Conservation (phyloP, 2,797 vertebrate genomes). For the Anguilla marmorata region DNA sequence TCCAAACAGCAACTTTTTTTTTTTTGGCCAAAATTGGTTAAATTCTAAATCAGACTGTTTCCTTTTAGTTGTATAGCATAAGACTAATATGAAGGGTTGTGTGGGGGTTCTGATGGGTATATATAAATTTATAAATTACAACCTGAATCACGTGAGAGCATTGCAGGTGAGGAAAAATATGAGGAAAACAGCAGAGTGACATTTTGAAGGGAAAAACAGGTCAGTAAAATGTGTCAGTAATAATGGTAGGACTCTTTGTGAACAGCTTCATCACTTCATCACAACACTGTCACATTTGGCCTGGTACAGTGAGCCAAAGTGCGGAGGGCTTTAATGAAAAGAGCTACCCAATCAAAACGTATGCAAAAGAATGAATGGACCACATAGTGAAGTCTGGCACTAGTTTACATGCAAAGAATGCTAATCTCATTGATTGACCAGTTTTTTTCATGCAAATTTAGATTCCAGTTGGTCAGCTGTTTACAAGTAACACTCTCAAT, state of each 20-base stretch:
- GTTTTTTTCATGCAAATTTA: not conserved
- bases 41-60: conserved; percentile 49
- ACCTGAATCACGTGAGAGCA: conserved; percentile 7
- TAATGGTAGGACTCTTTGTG: conserved; percentile 34
- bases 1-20: no score
- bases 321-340: not conserved
- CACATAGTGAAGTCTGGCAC: not conserved
- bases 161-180: conserved; percentile 35
- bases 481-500: not conserved
- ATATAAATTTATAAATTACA: conserved; percentile 45
- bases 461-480: not conserved
- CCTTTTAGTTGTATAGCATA: conserved; percentile 54
- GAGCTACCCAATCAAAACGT: not conserved
- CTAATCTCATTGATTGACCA: not conserved
- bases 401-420: not conserved
- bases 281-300: conserved; percentile 30
- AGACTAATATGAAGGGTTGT: conserved; percentile 24
- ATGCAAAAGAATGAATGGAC: not conserved
- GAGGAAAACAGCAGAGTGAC: not conserved
- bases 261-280: not conserved
- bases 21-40: not conserved
- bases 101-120: conserved; percentile 48
- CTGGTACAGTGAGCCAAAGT: conserved; percentile 35
- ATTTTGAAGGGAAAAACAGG: not conserved
- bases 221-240: not conserved